phyloP scores from a whole-genome alignment of 2,113 vertebrate species.

The Loxodonta africana region DNA sequence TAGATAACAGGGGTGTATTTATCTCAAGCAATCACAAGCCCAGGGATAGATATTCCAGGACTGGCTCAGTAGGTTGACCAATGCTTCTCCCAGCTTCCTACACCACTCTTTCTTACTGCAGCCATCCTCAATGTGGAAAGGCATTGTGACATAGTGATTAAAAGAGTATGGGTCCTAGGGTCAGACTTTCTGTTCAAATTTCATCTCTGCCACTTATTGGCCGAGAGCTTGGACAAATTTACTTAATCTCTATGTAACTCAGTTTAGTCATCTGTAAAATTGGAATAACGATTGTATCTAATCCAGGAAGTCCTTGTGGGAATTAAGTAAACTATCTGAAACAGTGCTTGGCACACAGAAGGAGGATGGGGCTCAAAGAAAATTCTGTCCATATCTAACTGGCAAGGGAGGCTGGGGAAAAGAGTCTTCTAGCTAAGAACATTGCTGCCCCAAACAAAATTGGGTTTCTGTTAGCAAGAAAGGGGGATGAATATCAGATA shows the following conservation, averaged over 20 bases:
- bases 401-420: background rate
- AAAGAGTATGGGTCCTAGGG: background rate
- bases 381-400: background rate
- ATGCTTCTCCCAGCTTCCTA: background rate
- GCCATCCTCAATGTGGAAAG: background rate
- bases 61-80: background rate
- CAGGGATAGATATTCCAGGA: background rate
- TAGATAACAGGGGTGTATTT: background rate
- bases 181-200: background rate
- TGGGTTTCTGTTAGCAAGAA: background rate
- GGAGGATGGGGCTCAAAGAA: background rate
- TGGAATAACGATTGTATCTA: too few species aligned
- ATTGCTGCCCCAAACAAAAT: background rate
- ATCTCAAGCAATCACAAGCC: background rate
- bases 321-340: background rate
- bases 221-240: background rate
- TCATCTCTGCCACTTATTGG: background rate
- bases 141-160: background rate
- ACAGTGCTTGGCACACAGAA: background rate
- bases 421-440: background rate
- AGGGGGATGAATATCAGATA: slow-evolving; percentile 6
- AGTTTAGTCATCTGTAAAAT: background rate
- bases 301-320: too few species aligned
- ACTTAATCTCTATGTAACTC: background rate
- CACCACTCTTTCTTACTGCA: background rate